Percentiles rank a stretch among this genome's conserved stretches.
Evolutionary conservation across 2,888 invertebrate species (phyloP).

Genomic region (Eubasilissa splendida): DNA sequence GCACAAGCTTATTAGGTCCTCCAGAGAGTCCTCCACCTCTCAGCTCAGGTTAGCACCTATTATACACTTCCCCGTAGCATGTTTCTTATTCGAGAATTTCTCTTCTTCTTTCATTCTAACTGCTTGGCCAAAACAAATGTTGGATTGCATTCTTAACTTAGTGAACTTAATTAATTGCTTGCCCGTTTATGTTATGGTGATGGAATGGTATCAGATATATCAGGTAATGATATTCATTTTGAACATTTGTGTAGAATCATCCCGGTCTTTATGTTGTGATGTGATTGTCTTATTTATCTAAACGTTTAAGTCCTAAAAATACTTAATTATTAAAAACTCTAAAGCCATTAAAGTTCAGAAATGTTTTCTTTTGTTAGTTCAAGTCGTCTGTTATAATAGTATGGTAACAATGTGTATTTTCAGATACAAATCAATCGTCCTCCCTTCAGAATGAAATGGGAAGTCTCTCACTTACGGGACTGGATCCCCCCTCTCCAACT

Average conservation of each 20-base stretch:
- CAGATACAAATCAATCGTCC: constrained; percentile 46
- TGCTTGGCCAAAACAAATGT: too few species aligned
- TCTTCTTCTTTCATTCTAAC: too few species aligned
- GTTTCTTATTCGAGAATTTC: too few species aligned
- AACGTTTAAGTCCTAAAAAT: neutral
- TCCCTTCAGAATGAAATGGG: constrained; percentile 50
- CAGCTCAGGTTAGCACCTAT: constrained; percentile 54
- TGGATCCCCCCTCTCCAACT: constrained; percentile 56
- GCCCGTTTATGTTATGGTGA: neutral
- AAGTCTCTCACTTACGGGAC: constrained; percentile 43
- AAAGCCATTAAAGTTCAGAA: neutral
- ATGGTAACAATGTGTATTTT: neutral
- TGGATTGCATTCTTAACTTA: too few species aligned
- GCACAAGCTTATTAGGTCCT: constrained; percentile 62
- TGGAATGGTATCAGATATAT: neutral
- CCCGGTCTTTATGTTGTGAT: too few species aligned
- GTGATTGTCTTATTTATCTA: neutral
- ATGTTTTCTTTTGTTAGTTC: neutral
- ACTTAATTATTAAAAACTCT: neutral
- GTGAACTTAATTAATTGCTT: too few species aligned
- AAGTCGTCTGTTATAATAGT: neutral
- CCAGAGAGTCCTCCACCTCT: constrained; percentile 55
- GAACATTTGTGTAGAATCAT: too few species aligned
- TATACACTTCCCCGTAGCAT: constrained; percentile 24
- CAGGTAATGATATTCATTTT: too few species aligned